Base-by-base conservation (phyloP, 1,140 invertebrate species). In the Papilio aristodemus region DNA sequence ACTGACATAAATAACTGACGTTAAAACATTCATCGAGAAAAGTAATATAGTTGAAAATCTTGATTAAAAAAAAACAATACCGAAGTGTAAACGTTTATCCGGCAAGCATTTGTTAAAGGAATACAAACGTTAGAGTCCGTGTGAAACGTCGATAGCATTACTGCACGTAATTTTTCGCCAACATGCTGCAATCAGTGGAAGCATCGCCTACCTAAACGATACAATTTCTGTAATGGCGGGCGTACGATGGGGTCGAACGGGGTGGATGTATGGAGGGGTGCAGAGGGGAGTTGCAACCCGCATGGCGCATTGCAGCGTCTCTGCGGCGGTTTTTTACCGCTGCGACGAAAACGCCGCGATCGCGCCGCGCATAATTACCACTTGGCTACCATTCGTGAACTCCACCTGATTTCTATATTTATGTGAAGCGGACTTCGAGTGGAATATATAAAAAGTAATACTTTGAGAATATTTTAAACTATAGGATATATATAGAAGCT, bases 81-180 rank as follows among this genome's bases (percentile, higher is more conserved):
- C n/a, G n/a, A n/a, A n/a, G n/a, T n/a, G n/a, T n/a, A n/a, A n/a
- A n/a, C n/a, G n/a, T n/a, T n/a, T n/a, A n/a, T n/a, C n/a, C n/a
- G n/a, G n/a, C n/a, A n/a, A n/a, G n/a, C n/a, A n/a, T n/a, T n/a
- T n/a, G n/a, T 22, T 9, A 54, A 54, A 54, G 22, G 19, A 54
- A 54, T 54, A 54, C 19, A 54, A 54, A 54, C 6, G 10, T 22
- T 54, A 54, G 19, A 54, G 19, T 54, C 22, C 46, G 46, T 54
- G 17, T 25, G 22, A 6, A 54, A 54, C 22, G 46, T 54, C 46
- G 46, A 54, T 54, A 54, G 43, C 43, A 46, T 46, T 46, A 54
- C 46, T 1, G 46, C 46, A 54, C 46, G 46, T 54, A 54, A 54
- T 54, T 54, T 54, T 54, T 54, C 46, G 46, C 46, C 46, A 54